These are phyloP conservation scores for Hipposideros larvatus DNA, from an alignment of 2,797 vertebrate species.

Conservation along the genomic window DNA sequence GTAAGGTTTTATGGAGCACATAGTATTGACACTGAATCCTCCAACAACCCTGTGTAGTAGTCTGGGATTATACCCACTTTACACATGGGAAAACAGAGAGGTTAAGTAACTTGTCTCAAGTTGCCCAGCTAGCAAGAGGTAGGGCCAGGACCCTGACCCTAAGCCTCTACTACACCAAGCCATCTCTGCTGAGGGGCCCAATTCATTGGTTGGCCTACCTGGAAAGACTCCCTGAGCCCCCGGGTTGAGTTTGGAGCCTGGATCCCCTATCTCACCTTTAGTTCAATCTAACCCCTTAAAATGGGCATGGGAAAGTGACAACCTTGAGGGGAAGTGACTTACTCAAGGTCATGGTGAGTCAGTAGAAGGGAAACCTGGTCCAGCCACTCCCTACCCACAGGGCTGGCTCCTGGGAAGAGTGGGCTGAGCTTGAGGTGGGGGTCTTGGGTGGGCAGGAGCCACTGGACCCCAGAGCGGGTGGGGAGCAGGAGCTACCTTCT, in stretches of 20 bases:
- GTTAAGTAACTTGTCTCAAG: background rate
- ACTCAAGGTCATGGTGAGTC: conserved; percentile 70
- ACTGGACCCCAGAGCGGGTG: background rate
- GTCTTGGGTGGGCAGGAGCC: background rate
- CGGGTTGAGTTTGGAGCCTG: background rate
- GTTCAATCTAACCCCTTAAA: background rate
- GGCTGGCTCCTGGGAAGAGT: conserved; percentile 15
- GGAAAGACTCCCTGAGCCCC: background rate
- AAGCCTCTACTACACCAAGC: background rate
- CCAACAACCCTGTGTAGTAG: background rate
- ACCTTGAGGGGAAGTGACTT: conserved; percentile 69
- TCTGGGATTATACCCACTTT: background rate
- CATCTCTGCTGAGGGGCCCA: background rate
- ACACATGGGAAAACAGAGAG: background rate
- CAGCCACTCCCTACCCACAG: conserved; percentile 59
- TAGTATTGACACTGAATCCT: background rate
- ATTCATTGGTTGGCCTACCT: background rate
- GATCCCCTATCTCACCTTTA: background rate
- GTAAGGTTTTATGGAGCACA: background rate
- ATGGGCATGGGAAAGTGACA: conserved; percentile 27
- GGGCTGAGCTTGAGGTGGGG: background rate
- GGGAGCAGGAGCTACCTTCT: background rate
- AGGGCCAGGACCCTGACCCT: background rate
- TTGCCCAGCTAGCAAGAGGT: background rate
- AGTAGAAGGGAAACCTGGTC: conserved; percentile 65